These are phyloP conservation scores for Meliscaeva auricollis DNA, from an alignment of 2,888 invertebrate species.

Conservation along the genomic window DNA sequence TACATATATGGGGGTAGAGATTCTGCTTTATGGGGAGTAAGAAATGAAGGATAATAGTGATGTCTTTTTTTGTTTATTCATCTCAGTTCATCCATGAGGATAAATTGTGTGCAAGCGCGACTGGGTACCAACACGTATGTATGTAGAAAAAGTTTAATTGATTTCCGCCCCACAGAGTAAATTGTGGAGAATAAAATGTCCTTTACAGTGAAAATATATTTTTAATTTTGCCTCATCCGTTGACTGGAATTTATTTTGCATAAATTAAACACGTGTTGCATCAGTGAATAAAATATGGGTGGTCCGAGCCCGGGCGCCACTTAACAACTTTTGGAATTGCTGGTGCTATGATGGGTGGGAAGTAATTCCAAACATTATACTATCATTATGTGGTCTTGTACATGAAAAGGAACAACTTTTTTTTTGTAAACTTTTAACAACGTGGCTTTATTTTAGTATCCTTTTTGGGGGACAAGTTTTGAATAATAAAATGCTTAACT, in stretches of 20 bases:
- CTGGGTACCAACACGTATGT: background rate
- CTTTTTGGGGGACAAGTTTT: conserved; percentile 68
- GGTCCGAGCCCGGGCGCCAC: background rate
- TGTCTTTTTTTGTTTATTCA: conserved; percentile 62
- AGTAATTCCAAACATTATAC: no score
- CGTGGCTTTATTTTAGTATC: conserved; percentile 73
- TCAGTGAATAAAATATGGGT: no score
- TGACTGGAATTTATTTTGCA: background rate
- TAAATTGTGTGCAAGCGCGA: conserved; percentile 21
- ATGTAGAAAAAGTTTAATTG: conserved; percentile 68
- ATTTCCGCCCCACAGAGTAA: conserved; percentile 48
- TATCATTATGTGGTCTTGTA: background rate
- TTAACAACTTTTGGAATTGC: conserved; percentile 10
- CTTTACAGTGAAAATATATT: conserved; percentile 27
- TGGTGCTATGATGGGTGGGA: no score
- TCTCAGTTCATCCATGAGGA: conserved; percentile 53
- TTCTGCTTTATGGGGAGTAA: conserved; percentile 63
- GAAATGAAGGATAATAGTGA: conserved; percentile 62
- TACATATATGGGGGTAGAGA: no score
- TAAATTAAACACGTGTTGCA: no score
- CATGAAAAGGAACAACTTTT: background rate
- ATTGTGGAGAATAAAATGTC: conserved; percentile 23
- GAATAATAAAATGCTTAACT: conserved; percentile 61
- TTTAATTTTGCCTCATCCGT: conserved; percentile 35
- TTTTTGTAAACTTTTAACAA: conserved; percentile 55